Base-by-base conservation (phyloP, 2,113 vertebrate genomes). In the Cololabis saira region DNA sequence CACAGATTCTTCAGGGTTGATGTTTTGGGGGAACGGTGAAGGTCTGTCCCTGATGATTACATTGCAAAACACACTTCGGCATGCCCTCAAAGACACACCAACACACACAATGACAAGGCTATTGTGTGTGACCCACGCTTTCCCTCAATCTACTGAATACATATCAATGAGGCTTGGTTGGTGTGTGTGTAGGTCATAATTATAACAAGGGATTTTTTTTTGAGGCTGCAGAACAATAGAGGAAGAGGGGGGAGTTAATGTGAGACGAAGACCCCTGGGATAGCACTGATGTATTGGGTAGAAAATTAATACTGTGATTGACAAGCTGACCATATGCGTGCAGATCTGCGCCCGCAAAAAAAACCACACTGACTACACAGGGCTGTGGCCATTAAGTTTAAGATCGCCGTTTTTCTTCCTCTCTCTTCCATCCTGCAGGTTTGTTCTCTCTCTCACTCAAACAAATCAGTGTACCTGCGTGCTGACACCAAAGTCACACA, bases 401-500 rank as follows among this genome's bases (percentile, higher is more conserved):
- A 59, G 24, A 71, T 52, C 24, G 66, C 19, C n/a, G 41, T 72
- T 51, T 53, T 14, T 47, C 41, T 58, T 44, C 42, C 22, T 48
- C 40, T 54, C 21, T 48, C 33, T 40, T 44, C 42, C 12, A 41
- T 53, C 53, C 30, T 47, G 12, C 18, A 12, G 69, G 33, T 52
- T 60, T 22, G 66, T 80, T 53, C 27, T 13, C 33, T 50, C 0
- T 21, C 52, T 56, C 40, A 43, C 48, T 53, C 51, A 76, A 62
- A 72, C 83, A 66, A 51, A 81, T 52, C 61, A 64, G 81, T 40
- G 63, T 94, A 99, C 98, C 96, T 99, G 98, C 0, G 97, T 99
- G 95, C 98, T 99, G 66, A 99, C 98, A 82, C 98, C 98, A 59
- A 99, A 99, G 90, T 99, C 98, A 73, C 98, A 99, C 45, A 99